phyloP scores from a whole-genome alignment of 1,140 invertebrate species.

The Solenopsis fugax region DNA sequence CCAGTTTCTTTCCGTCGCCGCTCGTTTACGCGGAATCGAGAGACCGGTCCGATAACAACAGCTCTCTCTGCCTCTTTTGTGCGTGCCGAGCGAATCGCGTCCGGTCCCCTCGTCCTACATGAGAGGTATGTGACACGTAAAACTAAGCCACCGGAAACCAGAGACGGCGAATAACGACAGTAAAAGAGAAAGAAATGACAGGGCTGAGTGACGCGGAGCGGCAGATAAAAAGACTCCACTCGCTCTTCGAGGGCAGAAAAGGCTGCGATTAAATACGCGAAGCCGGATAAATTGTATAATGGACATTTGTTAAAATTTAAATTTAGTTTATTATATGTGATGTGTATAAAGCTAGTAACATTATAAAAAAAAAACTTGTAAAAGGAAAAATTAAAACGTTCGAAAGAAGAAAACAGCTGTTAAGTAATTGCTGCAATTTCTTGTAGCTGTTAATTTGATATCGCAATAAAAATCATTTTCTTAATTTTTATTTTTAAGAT shows the following conservation, averaged over 20 bases:
- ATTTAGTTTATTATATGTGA: not conserved
- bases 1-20: no score
- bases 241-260: not conserved
- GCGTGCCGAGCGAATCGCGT: constrained; percentile 26
- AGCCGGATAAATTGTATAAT: not conserved
- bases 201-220: constrained; percentile 11
- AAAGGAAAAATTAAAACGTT: not conserved
- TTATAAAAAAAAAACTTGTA: not conserved
- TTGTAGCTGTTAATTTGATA: not conserved
- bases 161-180: constrained; percentile 8
- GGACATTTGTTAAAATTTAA: constrained; percentile 18
- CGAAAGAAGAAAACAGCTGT: not conserved
- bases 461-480: not conserved
- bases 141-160: constrained; percentile 30
- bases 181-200: not conserved
- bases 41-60: constrained; percentile 17
- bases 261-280: constrained; percentile 11
- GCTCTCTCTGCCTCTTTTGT: constrained; percentile 14
- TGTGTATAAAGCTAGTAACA: no score
- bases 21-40: constrained; percentile 2
- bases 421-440: not conserved
- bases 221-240: constrained; percentile 25
- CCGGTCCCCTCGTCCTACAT: not conserved
- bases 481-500: not conserved
- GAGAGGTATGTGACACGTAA: constrained; percentile 32